Conservation (phyloP, 2,113 vertebrate genomes). For the Pseudopodoces humilis region DNA sequence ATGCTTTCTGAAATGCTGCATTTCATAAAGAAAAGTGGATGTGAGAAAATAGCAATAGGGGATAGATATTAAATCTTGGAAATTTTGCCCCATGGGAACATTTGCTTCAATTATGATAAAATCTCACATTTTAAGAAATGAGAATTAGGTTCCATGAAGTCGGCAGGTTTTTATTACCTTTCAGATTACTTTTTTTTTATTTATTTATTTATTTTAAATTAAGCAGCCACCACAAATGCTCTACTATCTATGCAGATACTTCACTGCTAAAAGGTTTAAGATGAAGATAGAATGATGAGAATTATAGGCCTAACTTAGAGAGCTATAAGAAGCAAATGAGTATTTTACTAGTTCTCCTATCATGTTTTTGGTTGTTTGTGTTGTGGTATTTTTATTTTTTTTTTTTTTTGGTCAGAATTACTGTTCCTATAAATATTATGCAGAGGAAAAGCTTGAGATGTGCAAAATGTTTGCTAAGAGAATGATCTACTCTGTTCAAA, state of each 20-base stretch:
- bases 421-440: neutral
- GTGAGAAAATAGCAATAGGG: neutral
- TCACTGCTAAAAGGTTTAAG: neutral
- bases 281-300: neutral
- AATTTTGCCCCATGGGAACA: neutral
- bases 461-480: neutral
- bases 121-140: neutral
- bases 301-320: neutral
- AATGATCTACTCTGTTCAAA: neutral
- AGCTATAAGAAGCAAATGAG: neutral
- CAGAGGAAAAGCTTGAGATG: neutral
- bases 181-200: neutral
- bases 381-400: neutral
- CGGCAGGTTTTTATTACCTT: neutral
- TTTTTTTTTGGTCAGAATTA: neutral
- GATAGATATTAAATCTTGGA: neutral
- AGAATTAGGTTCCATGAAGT: neutral
- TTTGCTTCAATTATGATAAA: neutral
- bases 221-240: neutral
- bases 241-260: neutral
- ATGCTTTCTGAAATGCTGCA: neutral
- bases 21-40: neutral
- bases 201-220: too few relatives aligned
- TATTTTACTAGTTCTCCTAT: neutral
- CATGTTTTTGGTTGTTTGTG: neutral